phyloP scores from a whole-genome alignment of 30 jellyfish, hydroid and myxozoan genomes.

The Haliclystus octoradiatus region DNA sequence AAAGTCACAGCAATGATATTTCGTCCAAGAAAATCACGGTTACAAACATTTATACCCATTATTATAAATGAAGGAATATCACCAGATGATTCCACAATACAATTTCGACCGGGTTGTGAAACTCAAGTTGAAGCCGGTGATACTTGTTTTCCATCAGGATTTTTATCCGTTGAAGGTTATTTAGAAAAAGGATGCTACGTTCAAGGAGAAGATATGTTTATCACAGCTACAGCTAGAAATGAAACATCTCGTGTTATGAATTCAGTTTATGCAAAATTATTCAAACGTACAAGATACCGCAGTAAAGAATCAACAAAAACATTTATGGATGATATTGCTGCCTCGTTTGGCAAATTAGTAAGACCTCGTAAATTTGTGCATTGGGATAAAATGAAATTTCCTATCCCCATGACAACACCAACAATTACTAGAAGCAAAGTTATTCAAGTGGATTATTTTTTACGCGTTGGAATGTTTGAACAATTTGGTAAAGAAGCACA shows the following conservation, averaged over 20 bases:
- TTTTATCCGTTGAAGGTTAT: slow-evolving; percentile 59
- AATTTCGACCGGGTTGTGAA: slow-evolving; percentile 76
- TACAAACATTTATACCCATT: slow-evolving; percentile 11
- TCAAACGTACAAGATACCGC: slow-evolving; percentile 75
- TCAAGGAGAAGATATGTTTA: slow-evolving; percentile 53
- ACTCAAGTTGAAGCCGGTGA: slow-evolving; percentile 44
- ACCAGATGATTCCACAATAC: slow-evolving; percentile 51
- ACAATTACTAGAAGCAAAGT: slow-evolving; percentile 61
- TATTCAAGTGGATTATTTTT: slow-evolving; percentile 68
- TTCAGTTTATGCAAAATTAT: slow-evolving; percentile 80
- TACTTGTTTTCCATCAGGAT: slow-evolving; percentile 62
- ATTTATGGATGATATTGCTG: slow-evolving; percentile 44
- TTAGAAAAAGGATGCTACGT: slow-evolving; percentile 38
- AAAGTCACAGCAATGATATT: slow-evolving; percentile 50
- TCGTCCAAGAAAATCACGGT: slow-evolving; percentile 51
- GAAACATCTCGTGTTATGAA: slow-evolving; percentile 77
- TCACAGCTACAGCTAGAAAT: slow-evolving; percentile 72
- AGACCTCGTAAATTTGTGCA: slow-evolving; percentile 25
- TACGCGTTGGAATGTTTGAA: slow-evolving; percentile 97
- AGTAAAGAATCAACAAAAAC: slow-evolving; percentile 42
- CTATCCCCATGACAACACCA: slow-evolving; percentile 69
- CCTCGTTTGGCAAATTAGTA: slow-evolving; percentile 56
- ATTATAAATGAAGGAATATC: slow-evolving; percentile 59
- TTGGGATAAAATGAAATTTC: slow-evolving; percentile 58
- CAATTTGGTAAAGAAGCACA: slow-evolving; percentile 78